Evolutionary conservation across 2,888 invertebrate genomes (phyloP), one percentile per base, ranked within the genome.

Genomic region (Orchesellides sinensis): DNA sequence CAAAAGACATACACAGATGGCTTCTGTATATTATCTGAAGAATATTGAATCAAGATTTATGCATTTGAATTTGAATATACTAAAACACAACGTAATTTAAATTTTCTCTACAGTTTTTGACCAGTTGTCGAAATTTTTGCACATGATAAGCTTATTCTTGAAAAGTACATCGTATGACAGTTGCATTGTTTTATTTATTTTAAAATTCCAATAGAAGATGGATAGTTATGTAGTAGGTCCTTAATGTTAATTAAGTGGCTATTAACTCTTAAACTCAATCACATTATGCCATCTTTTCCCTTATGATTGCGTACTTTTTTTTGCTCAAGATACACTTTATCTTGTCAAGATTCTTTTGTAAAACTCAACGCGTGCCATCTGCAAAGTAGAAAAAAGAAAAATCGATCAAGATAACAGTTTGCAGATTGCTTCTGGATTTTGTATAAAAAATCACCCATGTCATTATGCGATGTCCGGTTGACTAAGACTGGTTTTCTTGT

Each of bases 291-390:
- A 69, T 61, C 63, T 52, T 47, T 8, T n/a, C 40, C 69, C 69
- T 23, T 61, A 19, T 17, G 49, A 49, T 49, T 17, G 23, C 27
- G 27, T 27, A 12, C 17, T 56, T 12, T 19, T 49, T 49, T 49
- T 2, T 17, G 49, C 49, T 35, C 35, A 35, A 35, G 35, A 35
- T n/a, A 40, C 56, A 56, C 6, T 56, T 25, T 56, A 25, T 23
- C 12, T 75, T 66, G 25, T 68, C 56, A 77, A 19, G 8, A 35
- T 29, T 69, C 63, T 69, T 69, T 59, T 32, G 29, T 14, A 10
- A 27, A 25, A 47, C 63, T n/a, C n/a, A n/a, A n/a, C 61, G 59
- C 69, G 69, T 78, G 69, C 78, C 78, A 78, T 78, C 78, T 78
- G 78, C 69, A 68, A 61, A 78, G 70, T 40, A 49, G 59, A 61